A percentile compares a stretch with the other conserved stretches of the same genome.
phyloP scores from a whole-genome alignment of 2,797 vertebrate species.

The Cirrhinus mrigala region DNA sequence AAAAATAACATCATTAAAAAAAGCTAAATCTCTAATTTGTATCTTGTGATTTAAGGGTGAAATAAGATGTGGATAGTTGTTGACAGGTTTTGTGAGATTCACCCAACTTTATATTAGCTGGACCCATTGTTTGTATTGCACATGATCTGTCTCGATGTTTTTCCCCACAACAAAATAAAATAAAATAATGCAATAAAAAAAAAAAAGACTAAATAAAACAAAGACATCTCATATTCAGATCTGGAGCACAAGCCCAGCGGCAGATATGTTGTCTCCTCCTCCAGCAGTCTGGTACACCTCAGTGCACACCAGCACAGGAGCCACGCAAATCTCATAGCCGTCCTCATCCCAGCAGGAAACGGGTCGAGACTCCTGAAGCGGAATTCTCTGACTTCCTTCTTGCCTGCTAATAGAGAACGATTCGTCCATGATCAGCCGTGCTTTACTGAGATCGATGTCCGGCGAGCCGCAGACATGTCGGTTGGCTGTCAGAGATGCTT shows the following conservation, averaged over 20 bases:
- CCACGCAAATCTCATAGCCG: constrained; percentile 85
- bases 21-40: not conserved
- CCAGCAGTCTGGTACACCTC: constrained; percentile 88
- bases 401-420: constrained; percentile 84
- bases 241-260: constrained; percentile 86
- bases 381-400: constrained; percentile 83
- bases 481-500: constrained; percentile 86
- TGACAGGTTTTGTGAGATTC: constrained; percentile 6
- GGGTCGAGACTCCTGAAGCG: constrained; percentile 78
- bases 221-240: constrained; percentile 67
- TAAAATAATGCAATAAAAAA: not conserved
- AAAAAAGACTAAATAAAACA: not conserved
- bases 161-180: not conserved
- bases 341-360: constrained; percentile 87
- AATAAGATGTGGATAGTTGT: not conserved
- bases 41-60: not conserved
- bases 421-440: constrained; percentile 87
- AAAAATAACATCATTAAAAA: constrained; percentile 5
- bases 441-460: constrained; percentile 84
- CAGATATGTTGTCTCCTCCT: constrained; percentile 87
- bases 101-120: not conserved
- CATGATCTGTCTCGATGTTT: constrained; percentile 7
- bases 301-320: constrained; percentile 87
- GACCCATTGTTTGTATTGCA: constrained; percentile 47
- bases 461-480: constrained; percentile 87